phyloP scores from a whole-genome alignment of 1,140 invertebrate genomes.

The Aphis gossypii region DNA sequence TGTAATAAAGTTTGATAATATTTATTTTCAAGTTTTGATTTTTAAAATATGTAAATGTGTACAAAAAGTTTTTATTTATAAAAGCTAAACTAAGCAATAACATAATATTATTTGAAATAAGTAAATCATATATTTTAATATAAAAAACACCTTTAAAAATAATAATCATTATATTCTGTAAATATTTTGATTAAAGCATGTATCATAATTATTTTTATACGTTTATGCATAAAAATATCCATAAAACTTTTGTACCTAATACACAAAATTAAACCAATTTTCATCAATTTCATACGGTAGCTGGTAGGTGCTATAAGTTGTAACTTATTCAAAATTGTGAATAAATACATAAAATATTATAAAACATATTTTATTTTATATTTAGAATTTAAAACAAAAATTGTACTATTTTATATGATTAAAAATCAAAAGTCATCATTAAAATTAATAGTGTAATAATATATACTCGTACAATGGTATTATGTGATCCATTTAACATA shows the following conservation, averaged over 20 bases:
- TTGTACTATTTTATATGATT: neutral
- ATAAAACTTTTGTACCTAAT: neutral
- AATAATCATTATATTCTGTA: neutral
- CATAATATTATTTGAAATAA: neutral
- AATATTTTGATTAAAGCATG: neutral
- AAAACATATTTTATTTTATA: neutral
- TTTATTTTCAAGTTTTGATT: constrained; percentile 7
- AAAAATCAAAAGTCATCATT: neutral
- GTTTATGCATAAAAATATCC: neutral
- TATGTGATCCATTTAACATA: neutral
- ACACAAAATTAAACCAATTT: neutral
- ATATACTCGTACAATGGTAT: neutral
- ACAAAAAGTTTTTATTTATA: neutral
- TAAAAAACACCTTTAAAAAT: neutral
- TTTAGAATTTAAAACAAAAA: neutral
- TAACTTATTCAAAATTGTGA: neutral
- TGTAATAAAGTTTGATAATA: neutral
- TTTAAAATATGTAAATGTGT: neutral
- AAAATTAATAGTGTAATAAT: neutral
- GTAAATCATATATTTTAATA: neutral
- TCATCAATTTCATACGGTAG: neutral
- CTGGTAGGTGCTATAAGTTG: neutral
- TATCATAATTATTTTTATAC: neutral
- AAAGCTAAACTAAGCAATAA: neutral
- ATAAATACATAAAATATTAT: neutral